Conservation (phyloP, 1,140 invertebrate species). For the Octopus sinensis region DNA sequence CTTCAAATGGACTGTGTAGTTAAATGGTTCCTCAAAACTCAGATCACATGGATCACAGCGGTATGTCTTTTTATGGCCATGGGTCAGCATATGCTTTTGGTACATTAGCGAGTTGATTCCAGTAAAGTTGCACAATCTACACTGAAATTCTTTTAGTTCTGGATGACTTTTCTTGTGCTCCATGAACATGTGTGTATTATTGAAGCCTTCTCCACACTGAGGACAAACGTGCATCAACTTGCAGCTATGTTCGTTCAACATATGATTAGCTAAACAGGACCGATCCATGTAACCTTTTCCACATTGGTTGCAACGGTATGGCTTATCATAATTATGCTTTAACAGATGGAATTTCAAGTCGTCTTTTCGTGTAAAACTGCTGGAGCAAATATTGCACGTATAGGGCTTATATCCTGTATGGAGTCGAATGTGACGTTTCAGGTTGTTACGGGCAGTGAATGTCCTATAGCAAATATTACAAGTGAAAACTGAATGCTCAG, state of each 20-base stretch:
- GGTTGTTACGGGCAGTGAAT: conserved; percentile 62
- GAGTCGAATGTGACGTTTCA: conserved; percentile 77
- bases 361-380: conserved; percentile 67
- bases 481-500: conserved; percentile 36
- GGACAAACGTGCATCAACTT: conserved; percentile 41
- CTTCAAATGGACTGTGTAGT: conserved; percentile 40
- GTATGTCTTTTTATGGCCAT: conserved; percentile 33
- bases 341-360: conserved; percentile 67
- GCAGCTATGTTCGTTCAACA: conserved; percentile 40
- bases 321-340: conserved; percentile 56
- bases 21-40: conserved; percentile 41
- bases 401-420: conserved; percentile 59
- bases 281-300: conserved; percentile 44
- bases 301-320: conserved; percentile 41
- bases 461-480: conserved; percentile 40
- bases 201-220: conserved; percentile 43
- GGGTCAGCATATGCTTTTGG: conserved; percentile 42
- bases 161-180: conserved; percentile 43
- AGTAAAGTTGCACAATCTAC: conserved; percentile 39
- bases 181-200: conserved; percentile 31
- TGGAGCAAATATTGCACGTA: conserved; percentile 67
- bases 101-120: conserved; percentile 38
- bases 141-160: conserved; percentile 39
- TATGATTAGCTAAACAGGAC: conserved; percentile 39
- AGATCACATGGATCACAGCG: conserved; percentile 35